Evolutionary conservation across 2,888 invertebrate genomes (phyloP).

Genomic region (Acrobasis consociella): DNA sequence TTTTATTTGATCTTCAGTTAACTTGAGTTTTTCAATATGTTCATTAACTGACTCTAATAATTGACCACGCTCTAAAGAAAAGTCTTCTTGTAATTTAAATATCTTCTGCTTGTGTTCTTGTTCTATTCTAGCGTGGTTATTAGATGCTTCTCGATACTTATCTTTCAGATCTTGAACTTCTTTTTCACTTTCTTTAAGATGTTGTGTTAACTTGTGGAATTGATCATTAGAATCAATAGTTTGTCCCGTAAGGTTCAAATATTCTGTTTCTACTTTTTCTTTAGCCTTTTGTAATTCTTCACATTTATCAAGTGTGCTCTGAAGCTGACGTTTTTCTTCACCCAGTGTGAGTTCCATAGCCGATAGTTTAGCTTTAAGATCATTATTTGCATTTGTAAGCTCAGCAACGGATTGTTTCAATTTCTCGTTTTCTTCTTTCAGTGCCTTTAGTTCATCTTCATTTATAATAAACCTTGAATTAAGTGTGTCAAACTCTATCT

Average conservation of each 20-base stretch:
- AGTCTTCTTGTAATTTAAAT: constrained; percentile 72
- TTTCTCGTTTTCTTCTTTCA: constrained; percentile 72
- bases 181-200: constrained; percentile 82
- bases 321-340: constrained; percentile 82
- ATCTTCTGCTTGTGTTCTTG: constrained; percentile 76
- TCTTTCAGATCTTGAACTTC: constrained; percentile 79
- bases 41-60: constrained; percentile 62
- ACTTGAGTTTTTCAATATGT: constrained; percentile 61
- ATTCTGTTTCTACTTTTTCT: constrained; percentile 82
- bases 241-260: constrained; percentile 82
- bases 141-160: constrained; percentile 66
- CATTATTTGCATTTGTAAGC: constrained; percentile 61
- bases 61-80: constrained; percentile 62
- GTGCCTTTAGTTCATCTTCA: constrained; percentile 64
- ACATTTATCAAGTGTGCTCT: constrained; percentile 81
- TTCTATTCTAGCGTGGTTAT: constrained; percentile 69
- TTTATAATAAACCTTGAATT: constrained; percentile 73
- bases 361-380: constrained; percentile 66
- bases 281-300: constrained; percentile 81
- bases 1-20: constrained; percentile 61
- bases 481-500: constrained; percentile 72
- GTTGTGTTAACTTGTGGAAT: constrained; percentile 79
- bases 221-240: constrained; percentile 84
- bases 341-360: constrained; percentile 79
- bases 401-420: constrained; percentile 68